phyloP scores from a whole-genome alignment of 2,888 invertebrate genomes.

The Cheilosia grossa region DNA sequence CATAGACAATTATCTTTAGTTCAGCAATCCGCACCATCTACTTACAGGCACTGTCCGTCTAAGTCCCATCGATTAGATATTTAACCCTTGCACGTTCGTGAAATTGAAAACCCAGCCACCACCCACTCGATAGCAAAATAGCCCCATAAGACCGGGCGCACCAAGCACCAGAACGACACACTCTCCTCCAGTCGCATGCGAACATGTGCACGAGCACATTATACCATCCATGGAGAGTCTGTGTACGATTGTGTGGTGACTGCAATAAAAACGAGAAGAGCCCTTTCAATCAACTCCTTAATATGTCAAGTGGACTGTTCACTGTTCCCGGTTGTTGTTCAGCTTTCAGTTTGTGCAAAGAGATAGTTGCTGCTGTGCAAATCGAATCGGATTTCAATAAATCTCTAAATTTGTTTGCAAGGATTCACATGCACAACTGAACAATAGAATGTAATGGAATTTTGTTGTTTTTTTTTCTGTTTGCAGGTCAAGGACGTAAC shows the following conservation, averaged over 20 bases:
- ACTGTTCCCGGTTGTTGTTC: constrained; percentile 26
- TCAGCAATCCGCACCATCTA: constrained; percentile 8
- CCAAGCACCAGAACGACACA: neutral
- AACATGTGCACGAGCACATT: constrained; percentile 1
- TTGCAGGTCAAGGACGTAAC: constrained; percentile 86
- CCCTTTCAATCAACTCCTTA: constrained; percentile 68
- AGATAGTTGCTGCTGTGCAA: constrained; percentile 14
- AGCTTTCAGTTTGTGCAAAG: constrained; percentile 34
- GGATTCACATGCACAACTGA: constrained; percentile 44
- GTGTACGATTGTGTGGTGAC: constrained; percentile 7
- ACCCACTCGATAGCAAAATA: constrained; percentile 33
- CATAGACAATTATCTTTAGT: neutral
- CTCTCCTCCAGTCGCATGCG: neutral
- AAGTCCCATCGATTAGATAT: constrained; percentile 53
- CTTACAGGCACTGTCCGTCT: constrained; percentile 15
- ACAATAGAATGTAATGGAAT: constrained; percentile 35
- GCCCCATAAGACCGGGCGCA: constrained; percentile 25
- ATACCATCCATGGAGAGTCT: constrained; percentile 11
- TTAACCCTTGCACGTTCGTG: neutral
- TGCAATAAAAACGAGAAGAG: constrained; percentile 59
- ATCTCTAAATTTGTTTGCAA: constrained; percentile 36
- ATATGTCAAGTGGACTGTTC: constrained; percentile 66
- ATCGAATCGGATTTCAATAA: constrained; percentile 62
- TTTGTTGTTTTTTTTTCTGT: constrained; percentile 30
- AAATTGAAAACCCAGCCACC: constrained; percentile 31